phyloP scores from a whole-genome alignment of 2,797 vertebrate species.

The Rhadinocentrus ornatus region DNA sequence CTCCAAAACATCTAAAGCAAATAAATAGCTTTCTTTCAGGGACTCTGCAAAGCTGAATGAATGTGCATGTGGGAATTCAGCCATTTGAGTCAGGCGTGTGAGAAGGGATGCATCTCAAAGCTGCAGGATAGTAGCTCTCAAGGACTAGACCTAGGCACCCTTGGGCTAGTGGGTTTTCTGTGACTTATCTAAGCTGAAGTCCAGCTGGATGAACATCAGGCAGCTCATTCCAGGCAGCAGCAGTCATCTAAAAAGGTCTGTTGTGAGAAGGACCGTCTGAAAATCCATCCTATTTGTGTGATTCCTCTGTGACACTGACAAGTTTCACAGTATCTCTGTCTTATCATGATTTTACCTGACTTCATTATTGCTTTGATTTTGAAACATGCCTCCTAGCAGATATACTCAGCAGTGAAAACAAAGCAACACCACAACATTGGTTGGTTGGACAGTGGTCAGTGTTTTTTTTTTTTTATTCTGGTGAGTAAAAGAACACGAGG shows the following conservation, averaged over 20 bases:
- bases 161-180: too few species aligned
- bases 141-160: too few species aligned
- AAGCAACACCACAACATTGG: not conserved
- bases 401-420: conserved; percentile 12
- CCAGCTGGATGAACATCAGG: conserved; percentile 55
- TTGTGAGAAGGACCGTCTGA: conserved; percentile 48
- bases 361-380: conserved; percentile 25
- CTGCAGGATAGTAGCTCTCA: too few species aligned
- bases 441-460: conserved; percentile 10
- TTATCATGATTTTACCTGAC: conserved; percentile 9
- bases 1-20: too few species aligned
- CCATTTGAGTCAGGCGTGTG: too few species aligned
- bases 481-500: not conserved
- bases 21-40: too few species aligned
- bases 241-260: conserved; percentile 55
- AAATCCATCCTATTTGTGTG: conserved; percentile 55
- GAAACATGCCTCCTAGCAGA: conserved; percentile 22
- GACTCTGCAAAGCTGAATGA: too few species aligned
- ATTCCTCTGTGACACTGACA: conserved; percentile 55
- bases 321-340: conserved; percentile 25
- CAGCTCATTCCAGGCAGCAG: conserved; percentile 44
- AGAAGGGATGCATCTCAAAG: too few species aligned
- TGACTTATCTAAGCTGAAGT: conserved; percentile 50
- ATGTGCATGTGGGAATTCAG: too few species aligned
- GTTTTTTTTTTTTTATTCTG: not conserved